A percentile compares a stretch with the other conserved stretches of the same genome.
These are phyloP conservation scores for Penelope pileata DNA, from an alignment of 2,113 vertebrate species.

Conservation along the genomic window DNA sequence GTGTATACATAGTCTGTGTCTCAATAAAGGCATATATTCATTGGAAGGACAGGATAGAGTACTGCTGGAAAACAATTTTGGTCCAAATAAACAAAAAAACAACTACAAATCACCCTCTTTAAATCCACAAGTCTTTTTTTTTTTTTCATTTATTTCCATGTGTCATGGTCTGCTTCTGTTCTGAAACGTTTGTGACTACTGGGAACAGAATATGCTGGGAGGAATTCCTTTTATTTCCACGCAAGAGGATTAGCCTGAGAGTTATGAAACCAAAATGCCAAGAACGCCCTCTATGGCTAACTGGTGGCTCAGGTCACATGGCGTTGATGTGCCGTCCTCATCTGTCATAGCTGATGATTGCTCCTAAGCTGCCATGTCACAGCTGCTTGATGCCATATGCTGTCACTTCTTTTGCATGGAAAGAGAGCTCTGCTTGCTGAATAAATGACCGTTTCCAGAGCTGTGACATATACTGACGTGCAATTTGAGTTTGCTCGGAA, in stretches of 20 bases:
- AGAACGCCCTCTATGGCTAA: background rate
- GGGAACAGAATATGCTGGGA: background rate
- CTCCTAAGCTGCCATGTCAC: background rate
- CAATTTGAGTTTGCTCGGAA: background rate
- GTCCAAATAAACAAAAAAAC: background rate
- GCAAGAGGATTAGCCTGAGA: background rate
- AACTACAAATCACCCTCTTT: background rate
- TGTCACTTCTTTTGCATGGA: fast-evolving
- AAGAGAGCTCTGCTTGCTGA: background rate
- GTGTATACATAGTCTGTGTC: background rate
- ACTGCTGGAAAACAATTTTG: background rate
- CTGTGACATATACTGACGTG: fast-evolving
- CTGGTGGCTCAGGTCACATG: background rate
- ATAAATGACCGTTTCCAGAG: background rate
- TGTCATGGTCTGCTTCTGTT: background rate
- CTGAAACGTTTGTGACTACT: background rate
- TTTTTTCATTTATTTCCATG: background rate
- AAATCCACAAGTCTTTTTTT: background rate
- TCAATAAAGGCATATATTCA: background rate
- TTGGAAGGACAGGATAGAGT: background rate
- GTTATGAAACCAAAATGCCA: background rate
- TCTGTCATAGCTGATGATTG: background rate
- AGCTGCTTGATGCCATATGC: background rate
- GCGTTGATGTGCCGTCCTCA: fast-evolving
- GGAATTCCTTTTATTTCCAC: background rate